Conservation (phyloP, 2,888 invertebrate species). For the Cenopis cana region DNA sequence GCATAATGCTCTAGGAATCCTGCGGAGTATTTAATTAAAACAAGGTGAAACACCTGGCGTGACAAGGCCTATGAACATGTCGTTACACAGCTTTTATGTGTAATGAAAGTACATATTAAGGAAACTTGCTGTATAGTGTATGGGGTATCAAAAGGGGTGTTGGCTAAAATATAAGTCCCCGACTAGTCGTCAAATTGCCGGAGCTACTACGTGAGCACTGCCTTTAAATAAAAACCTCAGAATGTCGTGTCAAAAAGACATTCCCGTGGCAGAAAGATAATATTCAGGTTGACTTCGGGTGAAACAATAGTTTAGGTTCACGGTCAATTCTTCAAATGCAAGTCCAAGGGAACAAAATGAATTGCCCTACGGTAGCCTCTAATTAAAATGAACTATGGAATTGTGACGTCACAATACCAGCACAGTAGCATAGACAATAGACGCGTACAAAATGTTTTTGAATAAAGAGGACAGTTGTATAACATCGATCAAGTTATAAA, state of each 20-base stretch:
- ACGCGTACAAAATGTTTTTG: not conserved
- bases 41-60: conserved; percentile 20
- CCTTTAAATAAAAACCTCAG: no score
- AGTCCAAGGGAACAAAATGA: conserved; percentile 22
- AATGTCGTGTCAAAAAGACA: no score
- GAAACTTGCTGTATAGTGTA: no score
- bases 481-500: not conserved
- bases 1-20: conserved; percentile 26
- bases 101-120: no score
- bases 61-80: not conserved
- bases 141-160: no score
- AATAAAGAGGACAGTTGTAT: not conserved
- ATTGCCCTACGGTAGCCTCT: conserved; percentile 16
- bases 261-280: not conserved
- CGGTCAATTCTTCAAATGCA: conserved; percentile 14
- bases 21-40: conserved; percentile 7
- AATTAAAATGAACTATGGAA: conserved; percentile 25
- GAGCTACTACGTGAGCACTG: no score
- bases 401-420: conserved; percentile 14
- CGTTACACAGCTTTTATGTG: not conserved
- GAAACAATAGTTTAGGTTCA: conserved; percentile 4
- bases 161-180: no score
- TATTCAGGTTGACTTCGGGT: not conserved
- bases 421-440: conserved; percentile 26
- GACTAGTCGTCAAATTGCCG: no score